phyloP scores from a whole-genome alignment of 2,888 invertebrate species.

The Ormia ochracea region DNA sequence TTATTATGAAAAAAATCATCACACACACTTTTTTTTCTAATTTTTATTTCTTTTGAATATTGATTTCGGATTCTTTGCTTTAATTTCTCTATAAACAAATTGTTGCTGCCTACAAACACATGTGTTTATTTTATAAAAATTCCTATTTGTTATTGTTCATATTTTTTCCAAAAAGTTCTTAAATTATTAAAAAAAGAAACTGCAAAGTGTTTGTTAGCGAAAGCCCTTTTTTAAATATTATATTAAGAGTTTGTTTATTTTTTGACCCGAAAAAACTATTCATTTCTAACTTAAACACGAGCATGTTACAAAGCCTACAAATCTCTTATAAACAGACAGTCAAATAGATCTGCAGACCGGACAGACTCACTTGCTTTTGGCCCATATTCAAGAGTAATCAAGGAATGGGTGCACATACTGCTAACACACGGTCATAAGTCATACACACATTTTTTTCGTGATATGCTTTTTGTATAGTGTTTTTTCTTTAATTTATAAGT shows the following conservation, averaged over 20 bases:
- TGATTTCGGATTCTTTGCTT: conserved; percentile 39
- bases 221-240: conserved; percentile 51
- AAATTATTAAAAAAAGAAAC: conserved; percentile 30
- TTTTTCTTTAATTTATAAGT: conserved; percentile 15
- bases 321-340: not conserved
- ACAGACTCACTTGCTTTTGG: not conserved
- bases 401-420: conserved; percentile 48
- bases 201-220: conserved; percentile 44
- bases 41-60: conserved; percentile 56
- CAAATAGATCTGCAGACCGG: not conserved
- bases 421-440: conserved; percentile 58
- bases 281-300: conserved; percentile 27
- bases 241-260: conserved; percentile 47
- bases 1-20: conserved; percentile 1
- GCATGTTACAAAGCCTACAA: not conserved
- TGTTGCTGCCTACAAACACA: conserved; percentile 24
- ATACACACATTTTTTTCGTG: conserved; percentile 30
- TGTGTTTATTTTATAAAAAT: conserved; percentile 28
- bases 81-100: conserved; percentile 51
- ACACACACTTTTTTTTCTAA: conserved; percentile 6
- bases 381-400: conserved; percentile 39
- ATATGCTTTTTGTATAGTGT: conserved; percentile 1
- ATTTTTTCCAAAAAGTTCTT: conserved; percentile 15
- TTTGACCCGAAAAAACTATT: conserved; percentile 37
- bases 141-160: conserved; percentile 36